A percentile compares a stretch with the other conserved stretches of the same genome.
Conservation (phyloP, 1,140 invertebrate species). For the Scylla paramamosain region DNA sequence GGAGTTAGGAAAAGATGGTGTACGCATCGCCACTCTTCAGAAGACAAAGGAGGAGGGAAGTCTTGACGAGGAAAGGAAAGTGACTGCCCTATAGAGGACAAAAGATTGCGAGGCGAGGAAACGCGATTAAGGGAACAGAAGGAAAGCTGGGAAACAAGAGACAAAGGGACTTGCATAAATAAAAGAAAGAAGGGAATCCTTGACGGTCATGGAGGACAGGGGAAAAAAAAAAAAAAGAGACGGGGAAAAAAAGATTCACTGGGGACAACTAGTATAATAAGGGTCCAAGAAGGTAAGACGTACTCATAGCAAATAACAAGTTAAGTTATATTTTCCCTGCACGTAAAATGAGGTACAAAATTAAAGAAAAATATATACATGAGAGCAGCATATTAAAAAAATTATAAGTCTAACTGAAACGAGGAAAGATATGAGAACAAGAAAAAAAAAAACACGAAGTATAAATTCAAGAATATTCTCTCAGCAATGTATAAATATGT, state of each 20-base stretch:
- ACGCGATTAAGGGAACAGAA: neutral
- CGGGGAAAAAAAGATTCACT: too few species aligned
- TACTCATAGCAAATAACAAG: too few species aligned
- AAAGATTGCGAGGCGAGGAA: neutral
- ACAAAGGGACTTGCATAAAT: neutral
- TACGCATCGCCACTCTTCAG: neutral
- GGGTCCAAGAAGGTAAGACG: too few species aligned
- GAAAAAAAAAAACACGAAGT: neutral
- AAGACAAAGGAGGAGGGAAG: neutral
- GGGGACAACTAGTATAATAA: too few species aligned
- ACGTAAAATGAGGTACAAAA: neutral
- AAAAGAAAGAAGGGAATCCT: neutral
- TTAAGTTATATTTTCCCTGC: too few species aligned
- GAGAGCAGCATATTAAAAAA: neutral
- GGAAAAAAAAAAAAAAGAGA: neutral
- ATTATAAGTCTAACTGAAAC: neutral
- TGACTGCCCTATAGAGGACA: neutral
- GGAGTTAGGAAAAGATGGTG: neutral
- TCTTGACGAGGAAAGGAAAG: slow-evolving; percentile 1
- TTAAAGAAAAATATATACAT: neutral
- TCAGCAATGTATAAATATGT: neutral
- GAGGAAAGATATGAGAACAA: neutral
- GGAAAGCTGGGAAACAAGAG: neutral
- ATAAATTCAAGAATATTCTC: neutral
- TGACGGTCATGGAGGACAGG: neutral